Percentiles rank a stretch among this genome's conserved stretches.
phyloP scores from a whole-genome alignment of 2,888 invertebrate genomes.

The Pterostichus madidus region DNA sequence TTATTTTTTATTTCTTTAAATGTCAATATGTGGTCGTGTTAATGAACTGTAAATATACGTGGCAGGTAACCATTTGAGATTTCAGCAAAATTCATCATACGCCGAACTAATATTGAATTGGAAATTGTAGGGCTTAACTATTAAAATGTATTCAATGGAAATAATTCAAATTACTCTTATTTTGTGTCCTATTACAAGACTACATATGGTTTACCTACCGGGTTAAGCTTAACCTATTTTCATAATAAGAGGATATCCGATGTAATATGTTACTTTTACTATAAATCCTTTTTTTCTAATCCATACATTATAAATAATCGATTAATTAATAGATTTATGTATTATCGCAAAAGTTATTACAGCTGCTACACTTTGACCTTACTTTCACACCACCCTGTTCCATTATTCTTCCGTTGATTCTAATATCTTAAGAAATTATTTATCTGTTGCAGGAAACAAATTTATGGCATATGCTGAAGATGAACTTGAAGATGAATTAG shows the following conservation, averaged over 20 bases:
- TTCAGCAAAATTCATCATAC: conserved; percentile 27
- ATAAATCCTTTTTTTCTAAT: no score
- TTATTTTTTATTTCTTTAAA: conserved; percentile 71
- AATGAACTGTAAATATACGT: conserved; percentile 76
- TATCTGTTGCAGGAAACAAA: conserved; percentile 76
- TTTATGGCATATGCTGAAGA: conserved; percentile 82
- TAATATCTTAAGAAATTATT: neutral
- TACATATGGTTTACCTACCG: conserved; percentile 63
- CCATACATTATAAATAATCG: no score
- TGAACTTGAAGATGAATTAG: conserved; percentile 84
- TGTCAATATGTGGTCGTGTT: conserved; percentile 57
- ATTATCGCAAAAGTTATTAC: no score
- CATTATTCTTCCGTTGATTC: neutral
- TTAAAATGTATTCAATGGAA: neutral
- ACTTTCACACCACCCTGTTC: no score
- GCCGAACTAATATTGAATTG: conserved; percentile 53
- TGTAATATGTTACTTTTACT: neutral
- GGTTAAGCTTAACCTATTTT: conserved; percentile 54
- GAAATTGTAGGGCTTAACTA: neutral
- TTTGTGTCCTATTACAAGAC: neutral
- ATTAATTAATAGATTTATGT: neutral
- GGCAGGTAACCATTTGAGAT: conserved; percentile 73
- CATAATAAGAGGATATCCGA: neutral
- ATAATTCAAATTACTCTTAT: neutral
- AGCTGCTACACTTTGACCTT: no score